Evolutionary conservation across 1,140 invertebrate species (phyloP), one percentile per base, ranked within the genome.

Genomic region (Drosophila kepulauana): DNA sequence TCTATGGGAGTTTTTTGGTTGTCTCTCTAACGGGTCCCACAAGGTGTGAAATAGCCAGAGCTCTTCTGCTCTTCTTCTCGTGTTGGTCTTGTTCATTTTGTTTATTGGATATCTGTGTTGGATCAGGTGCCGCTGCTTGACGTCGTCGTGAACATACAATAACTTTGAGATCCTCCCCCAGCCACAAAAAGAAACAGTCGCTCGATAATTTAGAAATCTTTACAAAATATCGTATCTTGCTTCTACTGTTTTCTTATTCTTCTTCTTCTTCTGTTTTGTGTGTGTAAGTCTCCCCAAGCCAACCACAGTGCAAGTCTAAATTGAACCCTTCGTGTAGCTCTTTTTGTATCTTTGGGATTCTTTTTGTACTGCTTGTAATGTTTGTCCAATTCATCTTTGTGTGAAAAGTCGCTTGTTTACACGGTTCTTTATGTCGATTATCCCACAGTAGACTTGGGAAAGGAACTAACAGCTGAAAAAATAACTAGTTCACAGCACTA

Each of bases 181-280:
- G 68, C 56, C 65, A 79, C 33, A 45, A 48, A 33, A 4, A 15
- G 13, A 45, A 48, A 33, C 4, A 15, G 13, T 41, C 48, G 49
- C 62, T 56, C 77, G 70, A 87, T 87, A 84, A 87, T 88, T 88
- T 88, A 80, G 78, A 84, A 80, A 84, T 89, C 84, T 87, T 78
- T 78, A 57, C 13, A 57, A 57, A 57, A 41, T 11, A 57, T 11
- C 51, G 13, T 30, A 52, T 54, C 5, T 54, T n/a, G 30, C 20
- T 25, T 3, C 28, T 1, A 33, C 33, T 8, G 6, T 33, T 33
- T 33, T 33, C 5, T 33, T 8, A 33, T 38, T 33, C 10, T 54
- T 54, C 10, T 54, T 54, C 10, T 33, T 30, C 35, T 38, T 38
- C 0, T 0, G 8, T 41, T 11, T 11, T 41, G 7, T 41, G 10